A percentile compares a stretch with the other conserved stretches of the same genome.
Evolutionary conservation across 2,113 vertebrate genomes (phyloP).

Genomic region (Ailurus styani): DNA sequence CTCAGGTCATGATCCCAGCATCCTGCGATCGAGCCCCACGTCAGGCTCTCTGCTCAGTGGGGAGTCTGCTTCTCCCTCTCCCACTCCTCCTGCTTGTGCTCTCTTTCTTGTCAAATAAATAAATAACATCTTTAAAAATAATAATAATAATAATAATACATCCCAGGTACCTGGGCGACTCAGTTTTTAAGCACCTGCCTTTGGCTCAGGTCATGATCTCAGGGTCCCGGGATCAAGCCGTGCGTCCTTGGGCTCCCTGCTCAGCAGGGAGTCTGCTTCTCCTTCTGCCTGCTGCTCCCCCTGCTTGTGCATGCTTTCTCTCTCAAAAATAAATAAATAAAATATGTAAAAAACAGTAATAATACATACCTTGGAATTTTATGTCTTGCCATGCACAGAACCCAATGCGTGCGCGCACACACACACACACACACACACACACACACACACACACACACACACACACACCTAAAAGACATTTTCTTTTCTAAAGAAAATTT

Average conservation of each 20-base stretch:
- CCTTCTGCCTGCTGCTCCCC: too few species aligned
- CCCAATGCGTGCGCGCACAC: not conserved
- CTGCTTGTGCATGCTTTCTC: not conserved
- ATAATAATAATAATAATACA: too few species aligned
- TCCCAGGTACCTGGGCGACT: too few species aligned
- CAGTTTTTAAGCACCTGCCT: too few species aligned
- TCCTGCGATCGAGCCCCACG: rapidly evolving
- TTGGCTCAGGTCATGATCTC: too few species aligned
- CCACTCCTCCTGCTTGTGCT: too few species aligned
- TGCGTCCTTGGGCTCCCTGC: too few species aligned
- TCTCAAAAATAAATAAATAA: not conserved
- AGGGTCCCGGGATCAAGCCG: too few species aligned
- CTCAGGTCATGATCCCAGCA: not conserved
- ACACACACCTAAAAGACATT: not conserved
- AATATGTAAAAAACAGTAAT: not conserved
- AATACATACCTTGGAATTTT: not conserved
- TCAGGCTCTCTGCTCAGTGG: not conserved
- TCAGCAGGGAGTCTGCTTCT: too few species aligned
- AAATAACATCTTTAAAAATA: too few species aligned
- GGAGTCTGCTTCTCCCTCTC: not conserved
- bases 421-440: not conserved
- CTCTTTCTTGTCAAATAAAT: too few species aligned
- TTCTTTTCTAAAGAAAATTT: too few species aligned
- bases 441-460: not conserved
- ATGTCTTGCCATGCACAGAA: not conserved